Conservation (phyloP, 2,797 vertebrate genomes). For the Meriones psammophilus region DNA sequence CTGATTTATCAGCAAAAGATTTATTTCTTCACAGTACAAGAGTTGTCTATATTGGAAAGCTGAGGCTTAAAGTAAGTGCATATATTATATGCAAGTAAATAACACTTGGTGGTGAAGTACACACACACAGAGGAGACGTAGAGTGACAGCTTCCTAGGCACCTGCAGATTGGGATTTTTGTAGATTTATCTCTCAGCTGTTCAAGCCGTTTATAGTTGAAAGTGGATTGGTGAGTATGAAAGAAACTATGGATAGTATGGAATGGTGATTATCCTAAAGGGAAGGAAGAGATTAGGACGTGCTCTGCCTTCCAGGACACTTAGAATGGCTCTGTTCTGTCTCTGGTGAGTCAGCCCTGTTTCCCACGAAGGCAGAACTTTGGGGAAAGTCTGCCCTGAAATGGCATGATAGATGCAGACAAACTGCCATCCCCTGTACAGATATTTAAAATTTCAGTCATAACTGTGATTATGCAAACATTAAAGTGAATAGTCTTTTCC, state of each 20-base stretch:
- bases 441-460: slow-evolving; percentile 47
- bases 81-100: slow-evolving; percentile 5
- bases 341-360: neutral
- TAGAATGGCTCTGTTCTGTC: neutral
- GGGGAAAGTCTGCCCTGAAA: neutral
- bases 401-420: neutral
- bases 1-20: slow-evolving; percentile 34
- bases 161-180: slow-evolving; percentile 37
- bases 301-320: slow-evolving; percentile 7
- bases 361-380: neutral
- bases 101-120: neutral
- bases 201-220: slow-evolving; percentile 28
- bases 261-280: slow-evolving; percentile 10
- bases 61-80: neutral
- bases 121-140: neutral
- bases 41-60: slow-evolving; percentile 33
- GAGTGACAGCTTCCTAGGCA: slow-evolving; percentile 36
- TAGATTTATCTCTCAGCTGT: slow-evolving; percentile 42
- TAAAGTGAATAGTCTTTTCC: slow-evolving; percentile 41
- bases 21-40: slow-evolving; percentile 1
- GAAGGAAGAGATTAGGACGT: slow-evolving; percentile 4
- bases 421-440: neutral
- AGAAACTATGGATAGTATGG: neutral
- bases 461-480: slow-evolving; percentile 30
- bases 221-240: slow-evolving; percentile 42